A percentile compares a stretch with the other conserved stretches of the same genome.
Conservation (phyloP, 2,113 vertebrate species). For the Prionailurus bengalensis region DNA sequence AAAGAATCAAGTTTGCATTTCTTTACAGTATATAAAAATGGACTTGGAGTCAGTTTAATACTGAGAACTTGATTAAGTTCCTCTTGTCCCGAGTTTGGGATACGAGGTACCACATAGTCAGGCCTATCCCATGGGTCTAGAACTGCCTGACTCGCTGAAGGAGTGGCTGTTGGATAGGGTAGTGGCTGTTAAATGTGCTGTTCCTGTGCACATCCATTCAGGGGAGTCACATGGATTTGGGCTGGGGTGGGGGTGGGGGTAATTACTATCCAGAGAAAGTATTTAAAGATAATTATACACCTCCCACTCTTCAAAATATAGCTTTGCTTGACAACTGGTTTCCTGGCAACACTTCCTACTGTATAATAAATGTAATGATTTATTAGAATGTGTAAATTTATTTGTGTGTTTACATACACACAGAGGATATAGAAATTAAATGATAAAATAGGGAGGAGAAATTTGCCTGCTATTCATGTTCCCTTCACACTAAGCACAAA, state of each 20-base stretch:
- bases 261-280: slow-evolving; percentile 89
- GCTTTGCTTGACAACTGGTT: slow-evolving; percentile 89
- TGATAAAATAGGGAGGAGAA: slow-evolving; percentile 74
- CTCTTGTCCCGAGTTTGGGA: not conserved
- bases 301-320: slow-evolving; percentile 89
- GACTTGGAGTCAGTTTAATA: not conserved
- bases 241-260: slow-evolving; percentile 79
- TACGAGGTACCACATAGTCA: not conserved
- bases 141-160: not conserved
- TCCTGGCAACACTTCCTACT: slow-evolving; percentile 88
- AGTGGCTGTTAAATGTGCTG: not conserved
- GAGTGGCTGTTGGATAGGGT: not conserved
- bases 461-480: slow-evolving; percentile 48
- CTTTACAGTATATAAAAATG: not conserved
- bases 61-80: not conserved
- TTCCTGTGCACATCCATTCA: slow-evolving; percentile 65
- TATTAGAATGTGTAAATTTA: slow-evolving; percentile 79
- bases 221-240: slow-evolving; percentile 79
- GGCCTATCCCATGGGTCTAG: not conserved
- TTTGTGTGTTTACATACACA: slow-evolving; percentile 55
- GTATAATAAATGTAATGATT: slow-evolving; percentile 86
- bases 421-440: slow-evolving; percentile 70
- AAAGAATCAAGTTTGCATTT: not conserved
- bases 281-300: slow-evolving; percentile 91
- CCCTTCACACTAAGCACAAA: not conserved